These are phyloP conservation scores for Oryzias curvinotus DNA, from an alignment of 2,113 vertebrate species.

Conservation along the genomic window DNA sequence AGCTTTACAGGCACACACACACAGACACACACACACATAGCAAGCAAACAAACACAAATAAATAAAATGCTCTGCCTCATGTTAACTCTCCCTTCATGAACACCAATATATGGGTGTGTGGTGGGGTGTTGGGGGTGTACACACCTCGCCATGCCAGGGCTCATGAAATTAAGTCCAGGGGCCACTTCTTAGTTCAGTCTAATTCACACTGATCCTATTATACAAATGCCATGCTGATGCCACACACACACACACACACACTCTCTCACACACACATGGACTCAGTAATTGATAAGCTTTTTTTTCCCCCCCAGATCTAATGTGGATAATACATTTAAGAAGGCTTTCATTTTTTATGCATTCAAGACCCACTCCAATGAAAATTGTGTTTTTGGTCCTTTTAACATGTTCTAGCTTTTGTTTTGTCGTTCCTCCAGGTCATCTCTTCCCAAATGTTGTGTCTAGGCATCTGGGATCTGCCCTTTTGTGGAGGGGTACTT, in stretches of 20 bases:
- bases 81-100: constrained; percentile 12
- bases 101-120: background rate
- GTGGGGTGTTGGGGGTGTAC: background rate
- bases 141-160: constrained; percentile 1
- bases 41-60: background rate
- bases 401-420: too few relatives aligned
- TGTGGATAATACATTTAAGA: constrained; percentile 1
- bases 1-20: constrained; percentile 29
- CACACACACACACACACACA: constrained; percentile 6
- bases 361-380: background rate
- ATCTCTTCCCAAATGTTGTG: too few relatives aligned
- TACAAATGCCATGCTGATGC: constrained; percentile 64
- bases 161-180: constrained; percentile 14
- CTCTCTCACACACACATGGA: background rate
- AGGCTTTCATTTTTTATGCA: background rate
- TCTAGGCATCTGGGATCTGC: too few relatives aligned
- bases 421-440: too few relatives aligned
- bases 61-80: constrained; percentile 4
- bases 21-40: constrained; percentile 11
- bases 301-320: background rate
- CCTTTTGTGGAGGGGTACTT: too few relatives aligned
- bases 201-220: constrained; percentile 88
- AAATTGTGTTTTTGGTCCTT: too few relatives aligned
- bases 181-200: constrained; percentile 86
- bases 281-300: background rate